Conservation (phyloP, 2,113 vertebrate species). For the Poeciliopsis turrubarensis region DNA sequence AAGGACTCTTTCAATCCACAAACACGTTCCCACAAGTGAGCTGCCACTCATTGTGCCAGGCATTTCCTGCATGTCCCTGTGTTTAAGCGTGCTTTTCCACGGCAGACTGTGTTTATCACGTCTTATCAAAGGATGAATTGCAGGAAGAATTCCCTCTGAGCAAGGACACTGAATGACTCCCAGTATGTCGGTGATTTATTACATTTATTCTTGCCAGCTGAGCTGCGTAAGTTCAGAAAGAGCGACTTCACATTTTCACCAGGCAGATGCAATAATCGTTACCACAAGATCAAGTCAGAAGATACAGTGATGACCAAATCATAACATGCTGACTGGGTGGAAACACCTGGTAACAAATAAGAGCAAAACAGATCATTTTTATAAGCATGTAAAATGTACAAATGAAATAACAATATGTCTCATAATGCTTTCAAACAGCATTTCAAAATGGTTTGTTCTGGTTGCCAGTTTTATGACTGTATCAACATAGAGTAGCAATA, state of each 20-base stretch:
- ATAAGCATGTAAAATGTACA: neutral
- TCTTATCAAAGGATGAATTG: slow-evolving; percentile 45
- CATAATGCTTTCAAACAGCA: neutral
- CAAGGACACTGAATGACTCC: slow-evolving; percentile 54
- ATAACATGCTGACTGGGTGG: neutral
- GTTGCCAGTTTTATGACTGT: neutral
- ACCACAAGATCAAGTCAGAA: slow-evolving; percentile 5
- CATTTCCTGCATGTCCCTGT: slow-evolving; percentile 27
- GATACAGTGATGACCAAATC: neutral
- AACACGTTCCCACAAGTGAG: neutral
- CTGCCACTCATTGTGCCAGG: slow-evolving; percentile 16
- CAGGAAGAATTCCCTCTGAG: slow-evolving; percentile 42
- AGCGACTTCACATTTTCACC: slow-evolving; percentile 45
- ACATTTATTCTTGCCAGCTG: slow-evolving; percentile 51
- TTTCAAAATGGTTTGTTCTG: neutral
- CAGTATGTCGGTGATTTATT: slow-evolving; percentile 46
- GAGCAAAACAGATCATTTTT: neutral
- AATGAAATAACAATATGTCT: neutral
- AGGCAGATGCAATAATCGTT: slow-evolving; percentile 9
- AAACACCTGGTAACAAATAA: neutral
- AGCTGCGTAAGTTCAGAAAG: slow-evolving; percentile 37
- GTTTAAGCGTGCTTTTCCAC: slow-evolving; percentile 16
- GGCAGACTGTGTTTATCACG: slow-evolving; percentile 34
- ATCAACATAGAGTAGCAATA: neutral
- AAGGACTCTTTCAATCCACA: slow-evolving; percentile 43